Base-by-base conservation (phyloP, 2,113 vertebrate genomes). In the Triplophysa rosa region DNA sequence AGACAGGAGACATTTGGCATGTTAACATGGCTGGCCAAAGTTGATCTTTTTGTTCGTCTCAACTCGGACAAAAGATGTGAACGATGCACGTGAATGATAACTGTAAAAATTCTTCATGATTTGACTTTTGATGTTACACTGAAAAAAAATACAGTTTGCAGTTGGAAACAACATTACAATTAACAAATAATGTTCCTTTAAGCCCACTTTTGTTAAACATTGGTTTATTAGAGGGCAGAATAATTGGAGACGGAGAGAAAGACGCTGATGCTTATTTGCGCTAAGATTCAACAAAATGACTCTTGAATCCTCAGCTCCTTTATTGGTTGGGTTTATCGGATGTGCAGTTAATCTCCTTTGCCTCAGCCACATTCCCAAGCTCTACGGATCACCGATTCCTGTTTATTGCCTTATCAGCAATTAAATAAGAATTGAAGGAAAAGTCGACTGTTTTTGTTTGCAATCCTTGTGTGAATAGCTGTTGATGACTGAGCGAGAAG, bases 401-500 rank as follows among this genome's bases (percentile, higher is more conserved):
- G 56, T 76, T 58, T 64, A 58, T 21, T 42, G 40, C 56, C 17
- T 3, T 62, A 66, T 78, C 74, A 63, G 80, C 70, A 47, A 58
- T 52, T 45, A 33, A 58, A n/a, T 29, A 13, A 67, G 24, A 14
- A 64, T 26, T 65, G 29, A 45, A 67, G 19, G 33, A 29, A 66
- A 45, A 52, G 19, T 58, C 45, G 3, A 58, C 54, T 21, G 54
- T 58, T 21, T 71, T 70, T 65, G 64, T 63, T 26, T 16, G n/a
- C 17, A 56, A 70, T 84, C 64, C 40, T 62, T 75, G 62, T 72
- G 62, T 66, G 76, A 76, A 63, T 47, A 6, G 24, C 40, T 78
- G 24, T 64, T 68, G 3, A 12, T 67, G 45, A 33, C n/a, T 69
- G 54, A 62, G 58, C 24, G 9, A 33, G 52, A 49, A 2, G 54